Evolutionary conservation across 2,797 vertebrate genomes (phyloP).

Genomic region (Brachyrhaphis roseni): DNA sequence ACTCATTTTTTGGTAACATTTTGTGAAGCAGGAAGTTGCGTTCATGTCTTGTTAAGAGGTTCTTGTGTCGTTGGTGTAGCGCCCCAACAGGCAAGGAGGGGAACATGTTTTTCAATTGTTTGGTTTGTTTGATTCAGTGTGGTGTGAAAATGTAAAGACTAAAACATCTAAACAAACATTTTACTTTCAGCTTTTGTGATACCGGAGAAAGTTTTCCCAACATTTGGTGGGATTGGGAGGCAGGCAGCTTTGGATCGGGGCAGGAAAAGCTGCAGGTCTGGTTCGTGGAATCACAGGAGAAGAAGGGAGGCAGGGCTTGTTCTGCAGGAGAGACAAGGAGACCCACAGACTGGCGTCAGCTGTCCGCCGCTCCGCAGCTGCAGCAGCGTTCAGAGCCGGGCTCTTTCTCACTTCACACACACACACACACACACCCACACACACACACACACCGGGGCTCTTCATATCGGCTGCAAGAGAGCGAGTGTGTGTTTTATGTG

Average conservation of each 20-base stretch:
- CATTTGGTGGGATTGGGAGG: constrained; percentile 17
- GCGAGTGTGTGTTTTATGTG: constrained; percentile 18
- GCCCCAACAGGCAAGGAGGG: no score
- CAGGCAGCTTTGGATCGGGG: constrained; percentile 35
- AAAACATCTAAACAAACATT: background rate
- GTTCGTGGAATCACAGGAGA: constrained; percentile 67
- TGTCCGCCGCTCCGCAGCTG: constrained; percentile 78
- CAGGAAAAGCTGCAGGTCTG: constrained; percentile 64
- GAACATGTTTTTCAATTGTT: no score
- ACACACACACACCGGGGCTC: constrained; percentile 70
- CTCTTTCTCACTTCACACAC: constrained; percentile 65
- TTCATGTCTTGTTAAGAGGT: no score
- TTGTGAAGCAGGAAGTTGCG: no score
- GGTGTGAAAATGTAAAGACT: background rate
- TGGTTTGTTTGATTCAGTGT: no score
- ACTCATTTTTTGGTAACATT: no score
- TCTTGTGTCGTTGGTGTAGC: no score
- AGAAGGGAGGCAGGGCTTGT: constrained; percentile 39
- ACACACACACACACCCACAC: constrained; percentile 69
- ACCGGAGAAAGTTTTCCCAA: background rate
- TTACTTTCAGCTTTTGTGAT: background rate
- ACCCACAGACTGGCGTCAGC: constrained; percentile 73
- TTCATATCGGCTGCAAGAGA: constrained; percentile 49
- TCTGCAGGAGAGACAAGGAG: constrained; percentile 39
- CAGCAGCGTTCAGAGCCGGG: constrained; percentile 67